Evolutionary conservation across 2,888 invertebrate genomes (phyloP).

Genomic region (Epinotia nisella): DNA sequence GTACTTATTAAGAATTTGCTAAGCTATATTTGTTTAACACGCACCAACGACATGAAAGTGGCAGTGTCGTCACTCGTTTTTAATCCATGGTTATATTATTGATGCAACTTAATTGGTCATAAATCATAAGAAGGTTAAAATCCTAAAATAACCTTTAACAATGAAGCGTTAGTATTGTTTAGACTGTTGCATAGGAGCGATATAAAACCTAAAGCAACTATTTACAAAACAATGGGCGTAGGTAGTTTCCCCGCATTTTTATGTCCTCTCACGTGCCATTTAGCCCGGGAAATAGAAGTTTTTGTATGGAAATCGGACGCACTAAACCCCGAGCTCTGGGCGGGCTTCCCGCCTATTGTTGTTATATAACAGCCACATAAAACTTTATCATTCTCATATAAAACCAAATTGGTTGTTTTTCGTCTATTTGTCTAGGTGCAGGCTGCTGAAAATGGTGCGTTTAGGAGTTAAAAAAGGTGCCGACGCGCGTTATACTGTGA

Average conservation of each 20-base stretch:
- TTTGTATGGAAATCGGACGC: conserved; percentile 84
- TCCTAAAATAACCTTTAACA: neutral
- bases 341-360: conserved; percentile 74
- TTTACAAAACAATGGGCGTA: conserved; percentile 56
- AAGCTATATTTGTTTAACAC: no score
- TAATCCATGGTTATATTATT: neutral
- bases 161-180: neutral
- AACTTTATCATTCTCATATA: conserved; percentile 78
- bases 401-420: conserved; percentile 64
- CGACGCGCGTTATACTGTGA: neutral
- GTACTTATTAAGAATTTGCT: no score
- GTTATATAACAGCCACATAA: conserved; percentile 76
- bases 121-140: neutral
- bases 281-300: conserved; percentile 84
- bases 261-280: conserved; percentile 83
- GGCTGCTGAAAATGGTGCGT: conserved; percentile 20
- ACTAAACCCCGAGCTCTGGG: conserved; percentile 73
- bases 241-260: conserved; percentile 80
- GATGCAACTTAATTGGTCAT: neutral
- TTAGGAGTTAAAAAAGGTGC: conserved; percentile 6
- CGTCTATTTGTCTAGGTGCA: conserved; percentile 36
- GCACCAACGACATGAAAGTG: neutral
- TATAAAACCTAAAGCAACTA: conserved; percentile 62
- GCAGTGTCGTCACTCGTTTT: neutral
- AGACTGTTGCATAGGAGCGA: conserved; percentile 52